Base-by-base conservation (phyloP, 2,113 vertebrate species). In the Thinocorus orbignyianus region DNA sequence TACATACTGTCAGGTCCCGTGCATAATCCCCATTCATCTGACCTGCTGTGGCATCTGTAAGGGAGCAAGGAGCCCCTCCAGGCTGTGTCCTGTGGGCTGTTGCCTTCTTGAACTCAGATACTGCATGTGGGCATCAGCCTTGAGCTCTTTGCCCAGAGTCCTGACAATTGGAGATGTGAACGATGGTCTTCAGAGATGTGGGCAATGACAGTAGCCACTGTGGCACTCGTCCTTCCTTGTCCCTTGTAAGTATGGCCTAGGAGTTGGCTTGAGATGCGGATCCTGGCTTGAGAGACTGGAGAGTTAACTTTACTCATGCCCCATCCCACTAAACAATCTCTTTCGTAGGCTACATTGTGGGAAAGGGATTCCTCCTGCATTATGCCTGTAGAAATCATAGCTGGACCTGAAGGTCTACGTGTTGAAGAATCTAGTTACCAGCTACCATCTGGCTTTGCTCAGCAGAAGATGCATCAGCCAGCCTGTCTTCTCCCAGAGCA, bases 1-100 rank as follows among this genome's bases (percentile, higher is more conserved):
- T 39, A 5, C 30, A 0, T 46, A 2, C 37, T 5, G 0, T 1
- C 3, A 57, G 58, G 64, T 70, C 19, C 69, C 16, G 0, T 13
- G 5, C 13, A 2, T 16, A 52, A 11, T 35, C 17, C 9, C 54
- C 35, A 20, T 30, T 39, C 22, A 24, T 33, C 3, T 37, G 49
- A 51, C 11, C n/a, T 41, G 42, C 26, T 25, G 35, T 64, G 65
- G 48, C 49, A 33, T 17, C 71, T 46, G 23, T 80, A 39, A 2
- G 39, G 79, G 80, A 44, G 44, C 4, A 3, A 23, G 60, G n/a
- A 91, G 51, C 46, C 39, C 39, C 23, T 17, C 9, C 66, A 30
- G 62, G 20, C 86, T 57, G 30, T 0, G 2, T 48, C 10, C 2
- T 4, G 7, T 0, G 0, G 19, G 19, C 3, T 8, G 69, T 78